Base-by-base conservation (phyloP, 2,888 invertebrate species). In the Catocala nupta region DNA sequence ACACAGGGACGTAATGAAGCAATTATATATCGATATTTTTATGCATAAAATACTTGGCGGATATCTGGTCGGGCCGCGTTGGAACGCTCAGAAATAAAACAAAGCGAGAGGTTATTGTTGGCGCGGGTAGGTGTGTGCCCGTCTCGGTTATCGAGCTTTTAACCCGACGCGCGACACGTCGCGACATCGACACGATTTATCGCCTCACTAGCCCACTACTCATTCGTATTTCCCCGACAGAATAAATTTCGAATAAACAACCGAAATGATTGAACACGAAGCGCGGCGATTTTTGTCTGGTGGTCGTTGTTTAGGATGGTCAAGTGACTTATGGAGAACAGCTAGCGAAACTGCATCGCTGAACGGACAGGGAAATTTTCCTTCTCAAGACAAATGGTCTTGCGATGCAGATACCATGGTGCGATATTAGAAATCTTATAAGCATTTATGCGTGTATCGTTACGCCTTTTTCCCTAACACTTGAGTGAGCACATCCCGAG, bases 21-120 rank as follows among this genome's bases (percentile, higher is more conserved):
- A 94, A 94, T 94, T 94, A 94, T 94, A 94, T 92, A 94, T 93
- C 94, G 93, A 93, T 94, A 94, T 93, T 93, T 94, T 93, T 93
- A 92, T 93, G 93, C 94, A 93, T 93, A 93, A 93, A 93, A 94
- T 92, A 90, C 92, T 92, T 90, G 89, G 92, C 86, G 91, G 90
- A 90, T 92, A 91, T 92, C 91, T 90, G 89, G 90, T 83, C 87
- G 86, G 86, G 78, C 84, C 81, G 84, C 83, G 82, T 81, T 74
- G 84, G 86, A 85, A 82, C 86, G 86, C 78, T 84, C 83, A 84
- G 83, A 93, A 94, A 93, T 92, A 93, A 94, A 92, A 92, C 91
- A 93, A 92, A 91, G 88, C 85, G 71, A 78, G 82, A 83, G 90
- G 90, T 91, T 92, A 93, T 93, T 94, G 93, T 94, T 93, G 90